Conservation (phyloP, 1,140 invertebrate genomes). For the Papilio polytes region DNA sequence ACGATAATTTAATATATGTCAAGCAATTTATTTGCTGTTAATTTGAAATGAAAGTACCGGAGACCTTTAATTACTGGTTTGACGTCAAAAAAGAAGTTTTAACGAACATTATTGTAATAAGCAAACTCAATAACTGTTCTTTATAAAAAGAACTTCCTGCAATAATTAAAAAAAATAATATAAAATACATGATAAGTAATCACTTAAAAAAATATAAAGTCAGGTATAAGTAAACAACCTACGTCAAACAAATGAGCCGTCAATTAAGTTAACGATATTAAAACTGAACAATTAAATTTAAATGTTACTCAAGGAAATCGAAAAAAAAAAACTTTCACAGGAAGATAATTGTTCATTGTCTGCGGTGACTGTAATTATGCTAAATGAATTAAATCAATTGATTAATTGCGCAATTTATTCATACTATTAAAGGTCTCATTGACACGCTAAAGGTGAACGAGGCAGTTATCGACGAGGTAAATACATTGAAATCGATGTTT, state of each 20-base stretch:
- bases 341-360: slow-evolving; percentile 14
- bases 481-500: slow-evolving; percentile 12
- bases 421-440: slow-evolving; percentile 7
- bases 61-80: neutral
- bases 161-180: neutral
- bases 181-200: neutral
- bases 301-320: slow-evolving; percentile 17
- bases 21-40: neutral
- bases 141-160: neutral
- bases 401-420: slow-evolving; percentile 18
- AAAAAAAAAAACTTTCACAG: slow-evolving; percentile 11
- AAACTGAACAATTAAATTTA: slow-evolving; percentile 11
- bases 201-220: neutral
- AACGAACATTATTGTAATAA: neutral
- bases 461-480: neutral
- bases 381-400: slow-evolving; percentile 18
- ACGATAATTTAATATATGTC: neutral
- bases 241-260: slow-evolving; percentile 18
- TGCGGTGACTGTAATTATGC: neutral
- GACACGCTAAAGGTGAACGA: slow-evolving; percentile 9
- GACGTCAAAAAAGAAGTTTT: neutral
- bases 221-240: slow-evolving; percentile 11
- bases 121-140: neutral
- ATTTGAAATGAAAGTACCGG: neutral
- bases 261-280: slow-evolving; percentile 11